These are phyloP conservation scores for Dysidea cf. avara DNA, from an alignment of 37 sponge, comb jelly and placozoan species.

Conservation along the genomic window DNA sequence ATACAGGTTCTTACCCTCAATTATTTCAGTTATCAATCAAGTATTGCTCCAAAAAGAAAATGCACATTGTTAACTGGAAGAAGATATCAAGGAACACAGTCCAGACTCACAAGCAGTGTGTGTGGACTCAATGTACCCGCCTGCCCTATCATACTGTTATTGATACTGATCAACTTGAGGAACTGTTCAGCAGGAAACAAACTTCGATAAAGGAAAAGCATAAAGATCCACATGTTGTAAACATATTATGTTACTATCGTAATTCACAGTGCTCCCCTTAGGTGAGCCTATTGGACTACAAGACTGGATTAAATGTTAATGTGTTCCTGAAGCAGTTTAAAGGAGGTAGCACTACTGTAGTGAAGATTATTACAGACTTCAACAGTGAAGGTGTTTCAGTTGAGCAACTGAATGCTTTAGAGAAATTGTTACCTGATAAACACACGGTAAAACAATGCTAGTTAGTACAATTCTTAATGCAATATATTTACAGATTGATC, in stretches of 20 bases:
- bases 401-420: conserved; percentile 75
- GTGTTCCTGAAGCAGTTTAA: conserved; percentile 96
- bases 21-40: too few species aligned
- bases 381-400: conserved; percentile 41
- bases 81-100: conserved; percentile 56
- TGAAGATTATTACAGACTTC: conserved; percentile 39
- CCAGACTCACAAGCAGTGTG: too few species aligned
- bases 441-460: conserved; percentile 5
- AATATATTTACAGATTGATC: conserved; percentile 41
- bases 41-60: too few species aligned
- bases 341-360: too few species aligned
- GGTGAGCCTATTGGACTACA: conserved; percentile 76
- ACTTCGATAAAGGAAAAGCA: conserved; percentile 39
- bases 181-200: conserved; percentile 57
- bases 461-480: too few species aligned
- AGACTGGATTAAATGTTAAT: conserved; percentile 84
- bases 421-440: conserved; percentile 74
- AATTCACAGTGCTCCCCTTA: too few species aligned
- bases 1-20: too few species aligned
- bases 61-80: conserved; percentile 90
- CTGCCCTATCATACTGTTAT: too few species aligned
- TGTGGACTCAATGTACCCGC: too few species aligned
- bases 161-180: conserved; percentile 35
- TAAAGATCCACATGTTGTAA: too few species aligned
- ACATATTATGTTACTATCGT: too few species aligned